Conservation (phyloP, 2,797 vertebrate genomes). For the Rousettus madagascariensis region DNA sequence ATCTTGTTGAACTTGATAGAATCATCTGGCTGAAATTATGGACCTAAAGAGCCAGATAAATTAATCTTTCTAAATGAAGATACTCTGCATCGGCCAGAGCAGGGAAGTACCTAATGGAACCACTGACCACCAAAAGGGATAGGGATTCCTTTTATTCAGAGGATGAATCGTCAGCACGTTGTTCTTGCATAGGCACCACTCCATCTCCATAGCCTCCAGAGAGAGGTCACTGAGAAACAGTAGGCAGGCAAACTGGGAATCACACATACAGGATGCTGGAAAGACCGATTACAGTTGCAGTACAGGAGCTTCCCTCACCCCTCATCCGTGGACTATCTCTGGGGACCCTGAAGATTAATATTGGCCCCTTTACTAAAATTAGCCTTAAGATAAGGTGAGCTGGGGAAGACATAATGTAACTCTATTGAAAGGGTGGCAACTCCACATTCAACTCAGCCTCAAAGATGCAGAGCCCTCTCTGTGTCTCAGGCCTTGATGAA, state of each 20-base stretch:
- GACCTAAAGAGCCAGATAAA: not conserved
- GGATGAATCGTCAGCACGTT: not conserved
- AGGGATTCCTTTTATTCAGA: not conserved
- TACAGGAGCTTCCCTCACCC: not conserved
- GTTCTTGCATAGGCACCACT: not conserved
- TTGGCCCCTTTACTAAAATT: not conserved
- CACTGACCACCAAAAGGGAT: not conserved
- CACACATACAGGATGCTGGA: not conserved
- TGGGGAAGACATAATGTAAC: not conserved
- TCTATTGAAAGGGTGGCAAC: not conserved
- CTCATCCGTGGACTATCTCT: not conserved
- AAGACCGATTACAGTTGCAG: not conserved
- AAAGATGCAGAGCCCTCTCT: not conserved
- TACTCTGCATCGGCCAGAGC: not conserved
- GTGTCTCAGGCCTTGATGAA: not conserved
- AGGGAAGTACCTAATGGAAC: not conserved
- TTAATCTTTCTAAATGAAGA: not conserved
- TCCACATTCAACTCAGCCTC: not conserved
- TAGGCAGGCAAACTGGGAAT: not conserved
- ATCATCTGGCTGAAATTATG: not conserved
- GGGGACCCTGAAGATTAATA: not conserved
- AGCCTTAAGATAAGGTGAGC: not conserved
- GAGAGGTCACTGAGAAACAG: not conserved
- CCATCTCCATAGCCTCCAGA: not conserved
- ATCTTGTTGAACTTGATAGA: not conserved